Base-by-base conservation (phyloP, 2,113 vertebrate genomes). In the Psittacula cyanocephala region DNA sequence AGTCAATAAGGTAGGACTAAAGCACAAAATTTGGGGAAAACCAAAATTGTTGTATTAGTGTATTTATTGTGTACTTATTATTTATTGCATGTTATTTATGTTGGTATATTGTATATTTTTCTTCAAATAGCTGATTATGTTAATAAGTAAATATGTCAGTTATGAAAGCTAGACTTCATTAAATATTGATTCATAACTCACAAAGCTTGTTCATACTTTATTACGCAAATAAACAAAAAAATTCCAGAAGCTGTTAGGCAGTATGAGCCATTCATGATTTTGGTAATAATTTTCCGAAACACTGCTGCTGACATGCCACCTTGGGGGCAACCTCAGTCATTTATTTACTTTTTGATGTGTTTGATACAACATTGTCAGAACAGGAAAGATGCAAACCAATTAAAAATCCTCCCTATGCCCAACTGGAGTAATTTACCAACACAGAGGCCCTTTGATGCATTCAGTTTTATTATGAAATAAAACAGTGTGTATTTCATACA, bases 391-490 rank as follows among this genome's bases (percentile, higher is more conserved):
- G 80, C 88, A 97, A 69, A 94, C 82, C 97, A 97, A 96, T 97
- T 97, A 97, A 97, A 96, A 97, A 90, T 93, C 31, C 28, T 97
- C 74, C 72, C 87, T 92, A 29, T 81, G 62, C 67, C 49, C 93
- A 72, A 80, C 74, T 94, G 92, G 94, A 93, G 96, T 93, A 89
- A 86, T 97, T 97, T 97, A 88, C 91, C 65, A 92, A 82, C 91
- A 79, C 68, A 86, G 33, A 91, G 81, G 55, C 88, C 75, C 76
- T 95, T 88, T 94, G 83, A 79, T 86, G 35, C 49, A 19, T 89
- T 93, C 92, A 60, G 60, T 96, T 97, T 97, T 97, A 97, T 97
- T 97, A 91, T 95, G 69, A 97, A 97, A 97, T 97, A 92, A 96
- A 95, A 86, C 64, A 88, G 43, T 72, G 50, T 80, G 67, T 65